Percentiles rank a stretch among this genome's conserved stretches.
Evolutionary conservation across 2,888 invertebrate species (phyloP).

Genomic region (Ormia ochracea): DNA sequence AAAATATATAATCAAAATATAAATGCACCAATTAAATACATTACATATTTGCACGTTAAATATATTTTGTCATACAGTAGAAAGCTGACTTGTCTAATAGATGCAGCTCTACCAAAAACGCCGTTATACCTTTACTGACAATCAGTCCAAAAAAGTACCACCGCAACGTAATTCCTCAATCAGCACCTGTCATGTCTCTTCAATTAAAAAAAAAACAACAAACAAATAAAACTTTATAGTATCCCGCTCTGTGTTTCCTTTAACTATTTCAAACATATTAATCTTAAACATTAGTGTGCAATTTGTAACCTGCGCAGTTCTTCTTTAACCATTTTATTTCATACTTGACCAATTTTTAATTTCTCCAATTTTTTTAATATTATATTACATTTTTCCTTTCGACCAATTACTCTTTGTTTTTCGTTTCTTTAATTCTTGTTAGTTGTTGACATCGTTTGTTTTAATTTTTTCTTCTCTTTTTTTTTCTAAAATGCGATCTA

Average conservation of each 20-base stretch:
- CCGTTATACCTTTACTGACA: too few species aligned
- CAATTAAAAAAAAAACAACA: background rate
- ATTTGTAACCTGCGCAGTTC: constrained; percentile 49
- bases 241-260: constrained; percentile 35
- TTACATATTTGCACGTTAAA: background rate
- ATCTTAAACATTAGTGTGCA: constrained; percentile 22
- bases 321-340: constrained; percentile 22
- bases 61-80: too few species aligned
- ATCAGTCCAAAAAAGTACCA: too few species aligned
- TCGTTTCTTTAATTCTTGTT: constrained; percentile 12
- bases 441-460: constrained; percentile 19
- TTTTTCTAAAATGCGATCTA: constrained; percentile 17
- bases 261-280: background rate
- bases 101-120: too few species aligned
- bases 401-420: constrained; percentile 13
- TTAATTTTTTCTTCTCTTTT: background rate
- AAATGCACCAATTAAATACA: background rate
- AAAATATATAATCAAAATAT: background rate
- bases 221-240: background rate
- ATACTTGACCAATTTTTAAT: constrained; percentile 55
- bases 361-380: constrained; percentile 6
- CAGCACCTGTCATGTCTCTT: constrained; percentile 12
- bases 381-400: constrained; percentile 16
- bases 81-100: too few species aligned
- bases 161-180: background rate